These are phyloP conservation scores for Xiphophorus hellerii DNA, from an alignment of 2,113 vertebrate species.

Conservation along the genomic window DNA sequence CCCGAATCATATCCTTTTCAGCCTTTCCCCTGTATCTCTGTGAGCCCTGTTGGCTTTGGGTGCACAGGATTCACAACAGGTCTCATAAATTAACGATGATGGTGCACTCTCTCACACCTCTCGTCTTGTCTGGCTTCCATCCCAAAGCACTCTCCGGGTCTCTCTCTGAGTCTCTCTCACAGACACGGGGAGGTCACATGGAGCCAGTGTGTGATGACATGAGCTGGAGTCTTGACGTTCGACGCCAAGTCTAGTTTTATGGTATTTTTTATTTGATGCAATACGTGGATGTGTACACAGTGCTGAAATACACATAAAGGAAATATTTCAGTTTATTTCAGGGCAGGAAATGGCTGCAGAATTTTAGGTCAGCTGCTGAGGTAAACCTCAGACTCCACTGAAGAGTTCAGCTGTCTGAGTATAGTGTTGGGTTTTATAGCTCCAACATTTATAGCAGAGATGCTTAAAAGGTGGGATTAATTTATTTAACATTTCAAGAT, in stretches of 20 bases:
- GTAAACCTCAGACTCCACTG: not conserved
- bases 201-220: constrained; percentile 59
- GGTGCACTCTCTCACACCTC: constrained; percentile 55
- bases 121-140: constrained; percentile 47
- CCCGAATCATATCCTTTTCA: constrained; percentile 49
- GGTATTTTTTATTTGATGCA: not conserved
- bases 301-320: not conserved
- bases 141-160: constrained; percentile 40
- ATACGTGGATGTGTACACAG: not conserved
- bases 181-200: constrained; percentile 59
- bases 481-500: not conserved
- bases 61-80: constrained; percentile 50
- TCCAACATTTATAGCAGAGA: not conserved
- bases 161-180: constrained; percentile 13
- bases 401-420: not conserved
- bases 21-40: constrained; percentile 20
- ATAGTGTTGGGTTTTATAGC: not conserved
- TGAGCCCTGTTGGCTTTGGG: constrained; percentile 32
- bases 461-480: not conserved
- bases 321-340: not conserved
- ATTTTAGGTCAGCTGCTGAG: constrained; percentile 4
- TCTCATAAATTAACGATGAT: constrained; percentile 74
- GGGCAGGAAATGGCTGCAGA: not conserved
- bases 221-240: not conserved
- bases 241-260: not conserved